Base-by-base conservation (phyloP, 1,140 invertebrate species). In the Pseudomyrmex dendroicus region DNA sequence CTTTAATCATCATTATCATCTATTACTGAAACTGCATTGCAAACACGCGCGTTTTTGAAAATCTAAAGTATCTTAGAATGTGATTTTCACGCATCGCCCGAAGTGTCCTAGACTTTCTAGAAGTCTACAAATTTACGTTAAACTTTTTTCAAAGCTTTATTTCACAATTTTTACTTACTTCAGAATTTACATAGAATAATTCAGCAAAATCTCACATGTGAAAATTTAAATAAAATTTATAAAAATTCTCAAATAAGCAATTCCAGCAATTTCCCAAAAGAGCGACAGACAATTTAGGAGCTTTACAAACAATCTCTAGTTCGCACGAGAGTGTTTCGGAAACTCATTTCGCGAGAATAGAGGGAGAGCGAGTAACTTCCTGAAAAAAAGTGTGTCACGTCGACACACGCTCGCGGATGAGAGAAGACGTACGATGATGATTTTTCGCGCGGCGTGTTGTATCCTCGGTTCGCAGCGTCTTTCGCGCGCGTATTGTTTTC, bases 401-500 rank as follows among this genome's bases (percentile, higher is more conserved):
- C n/a, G 77, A 54, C 61, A 66, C 62, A 66, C 62, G 83, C 62
- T 15, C 22, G 17, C 46, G 35, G 25, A 56, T 46, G 72, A 84
- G 20, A 64, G 35, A 35, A 35, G 35, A 35, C 5, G 35, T 35
- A 35, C 35, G 35, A 35, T 35, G 35, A 35, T 35, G 64, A 61
- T 84, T 80, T 4, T 20, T 57, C 20, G 44, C 20, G 46, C 22
- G 59, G 20, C 22, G 73, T 59, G 46, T 35, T 35, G 35, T 64
- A 56, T 84, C 46, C 70, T 48, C 63, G 73, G 66, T 62, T 62
- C 54, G 85, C 64, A 57, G 62, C 86, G 85, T 86, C 82, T 87
- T 86, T 84, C 90, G 90, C 90, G 90, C 91, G 89, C 88, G 90
- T 92, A 93, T 93, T 92, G 92, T 91, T 93, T 93, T 92, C 89